Evolutionary conservation across 2,797 vertebrate species (phyloP).

Genomic region (Myiotriccus ornatus): DNA sequence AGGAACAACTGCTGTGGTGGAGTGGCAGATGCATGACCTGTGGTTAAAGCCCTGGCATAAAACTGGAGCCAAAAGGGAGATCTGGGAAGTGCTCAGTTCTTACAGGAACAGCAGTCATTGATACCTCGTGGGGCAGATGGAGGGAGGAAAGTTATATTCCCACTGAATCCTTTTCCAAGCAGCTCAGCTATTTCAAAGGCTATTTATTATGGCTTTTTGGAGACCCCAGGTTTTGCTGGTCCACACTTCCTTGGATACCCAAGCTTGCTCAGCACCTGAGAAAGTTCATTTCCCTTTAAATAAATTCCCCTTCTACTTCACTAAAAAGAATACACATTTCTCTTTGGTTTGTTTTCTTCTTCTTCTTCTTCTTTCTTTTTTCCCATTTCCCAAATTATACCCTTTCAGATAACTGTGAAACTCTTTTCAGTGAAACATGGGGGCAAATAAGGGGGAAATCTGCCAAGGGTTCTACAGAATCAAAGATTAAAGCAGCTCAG

Average conservation of each 20-base stretch:
- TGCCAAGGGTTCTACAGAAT: not conserved
- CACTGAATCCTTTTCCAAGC: not conserved
- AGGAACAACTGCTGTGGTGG: not conserved
- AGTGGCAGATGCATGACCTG: not conserved
- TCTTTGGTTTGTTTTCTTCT: not conserved
- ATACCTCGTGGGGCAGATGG: not conserved
- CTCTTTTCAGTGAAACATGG: not conserved
- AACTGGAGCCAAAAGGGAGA: not conserved
- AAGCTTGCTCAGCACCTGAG: not conserved
- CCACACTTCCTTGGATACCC: too few relatives aligned
- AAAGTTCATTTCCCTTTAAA: not conserved
- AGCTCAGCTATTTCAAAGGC: not conserved
- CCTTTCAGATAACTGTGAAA: not conserved
- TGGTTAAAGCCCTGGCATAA: not conserved
- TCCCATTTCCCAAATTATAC: not conserved
- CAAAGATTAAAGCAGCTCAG: not conserved
- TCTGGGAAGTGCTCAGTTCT: not conserved
- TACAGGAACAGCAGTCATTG: not conserved
- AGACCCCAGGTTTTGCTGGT: not conserved
- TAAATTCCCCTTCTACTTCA: not conserved
- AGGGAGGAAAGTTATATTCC: not conserved
- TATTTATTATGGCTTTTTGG: not conserved
- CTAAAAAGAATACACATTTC: not conserved
- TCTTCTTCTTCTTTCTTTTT: not conserved
- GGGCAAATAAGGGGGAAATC: not conserved